Evolutionary conservation across 1,140 invertebrate species (phyloP).

Genomic region (Zaprionus davidi): DNA sequence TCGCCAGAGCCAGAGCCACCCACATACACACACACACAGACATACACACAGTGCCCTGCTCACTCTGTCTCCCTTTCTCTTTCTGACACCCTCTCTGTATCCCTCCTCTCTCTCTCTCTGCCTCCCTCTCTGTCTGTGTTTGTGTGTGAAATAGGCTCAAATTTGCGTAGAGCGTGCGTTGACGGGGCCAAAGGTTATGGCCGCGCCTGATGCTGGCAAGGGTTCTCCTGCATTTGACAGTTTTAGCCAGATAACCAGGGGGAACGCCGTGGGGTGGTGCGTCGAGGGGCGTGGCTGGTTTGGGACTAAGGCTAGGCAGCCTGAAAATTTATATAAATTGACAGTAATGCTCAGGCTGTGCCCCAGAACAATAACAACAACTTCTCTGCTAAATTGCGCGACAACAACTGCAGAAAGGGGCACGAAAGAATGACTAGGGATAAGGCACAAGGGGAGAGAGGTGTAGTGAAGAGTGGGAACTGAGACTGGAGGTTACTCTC

Average conservation of each 20-base stretch:
- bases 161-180: constrained; percentile 62
- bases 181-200: constrained; percentile 69
- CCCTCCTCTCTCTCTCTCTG: constrained; percentile 7
- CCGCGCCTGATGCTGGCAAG: constrained; percentile 62
- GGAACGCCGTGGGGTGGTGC: not conserved
- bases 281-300: not conserved
- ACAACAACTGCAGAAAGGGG: constrained; percentile 25
- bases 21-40: not conserved
- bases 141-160: constrained; percentile 69
- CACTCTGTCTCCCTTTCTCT: not conserved
- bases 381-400: constrained; percentile 66
- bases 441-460: not conserved
- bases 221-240: constrained; percentile 60
- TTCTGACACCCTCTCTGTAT: not conserved
- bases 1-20: not conserved
- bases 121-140: constrained; percentile 24
- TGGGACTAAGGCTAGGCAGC: constrained; percentile 19
- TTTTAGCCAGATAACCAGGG: constrained; percentile 38
- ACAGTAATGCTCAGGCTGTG: constrained; percentile 71
- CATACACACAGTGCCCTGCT: too few species aligned
- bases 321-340: constrained; percentile 80
- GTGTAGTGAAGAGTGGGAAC: not conserved
- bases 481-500: not conserved
- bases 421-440: too few species aligned
- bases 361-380: constrained; percentile 53